Base-by-base conservation (phyloP, 2,797 vertebrate species). In the Channa striata region DNA sequence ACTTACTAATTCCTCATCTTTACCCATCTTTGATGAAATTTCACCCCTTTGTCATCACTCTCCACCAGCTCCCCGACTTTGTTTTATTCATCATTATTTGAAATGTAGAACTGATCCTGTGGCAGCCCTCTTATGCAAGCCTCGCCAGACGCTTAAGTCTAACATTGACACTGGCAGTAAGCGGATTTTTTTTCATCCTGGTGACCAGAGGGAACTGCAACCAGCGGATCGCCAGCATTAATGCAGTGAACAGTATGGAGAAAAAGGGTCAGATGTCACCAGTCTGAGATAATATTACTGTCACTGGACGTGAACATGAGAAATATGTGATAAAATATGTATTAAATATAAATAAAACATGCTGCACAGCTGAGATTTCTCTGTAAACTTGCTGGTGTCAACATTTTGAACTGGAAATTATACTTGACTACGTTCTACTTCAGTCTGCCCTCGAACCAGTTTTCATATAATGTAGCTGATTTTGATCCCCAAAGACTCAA, bases 321-420 rank as follows among this genome's bases (percentile, higher is more conserved):
- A 56, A 51, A 62, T 46, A 46, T 42, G 10, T 68, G 46, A 19
- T 60, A 4, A 58, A 60, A 58, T 48, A 62, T 66, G 36, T 34
- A 63, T 58, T 66, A 20, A 49, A 0, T 40, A 43, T 73, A 40
- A 74, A 76, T 72, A 70, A 74, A 79, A 76, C 49, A 49, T 69
- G 17, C 16, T 5, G 0, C 40, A 47, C 2, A 21, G 25, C 34
- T 72, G 42, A 82, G 51, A 49, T 57, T 34, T n/a, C 37, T 37
- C 39, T 25, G 20, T 11, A 21, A 37, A 50, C 0, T 51, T 43
- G 57, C 49, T 64, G 54, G 51, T 21, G 1, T 37, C 8, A 42
- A 53, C 21, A 60, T 33, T 64, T 59, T 37, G 5, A 60, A 11
- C 12, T 54, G 42, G 53, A 44, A 60, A 48, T 46, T 37, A 30